phyloP scores from a whole-genome alignment of 2,797 vertebrate genomes.

The Anguilla anguilla region DNA sequence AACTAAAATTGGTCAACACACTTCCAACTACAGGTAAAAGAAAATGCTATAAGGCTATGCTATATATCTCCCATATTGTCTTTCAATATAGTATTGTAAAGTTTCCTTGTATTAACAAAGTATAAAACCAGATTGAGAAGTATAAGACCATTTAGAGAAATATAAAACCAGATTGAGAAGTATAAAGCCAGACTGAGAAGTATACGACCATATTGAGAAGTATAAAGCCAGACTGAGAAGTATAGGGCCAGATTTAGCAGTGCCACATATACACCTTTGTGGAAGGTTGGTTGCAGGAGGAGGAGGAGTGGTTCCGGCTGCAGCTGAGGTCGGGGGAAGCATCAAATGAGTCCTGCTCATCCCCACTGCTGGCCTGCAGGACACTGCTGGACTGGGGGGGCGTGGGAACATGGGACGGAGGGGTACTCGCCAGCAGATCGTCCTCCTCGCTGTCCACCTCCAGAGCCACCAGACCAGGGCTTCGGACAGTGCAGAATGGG shows the following conservation, averaged over 20 bases:
- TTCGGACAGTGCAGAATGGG: conserved; percentile 41
- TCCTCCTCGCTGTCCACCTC: conserved; percentile 82
- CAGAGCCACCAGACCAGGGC: conserved; percentile 86
- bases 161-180: no score
- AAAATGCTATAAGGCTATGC: not conserved
- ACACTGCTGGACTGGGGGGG: conserved; percentile 54
- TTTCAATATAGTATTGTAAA: no score
- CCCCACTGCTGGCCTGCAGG: conserved; percentile 58
- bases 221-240: no score
- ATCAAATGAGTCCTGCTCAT: conserved; percentile 62
- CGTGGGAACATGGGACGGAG: conserved; percentile 47
- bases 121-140: no score
- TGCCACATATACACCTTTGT: conserved; percentile 72
- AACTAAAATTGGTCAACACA: not conserved
- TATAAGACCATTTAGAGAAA: no score
- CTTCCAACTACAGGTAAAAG: not conserved
- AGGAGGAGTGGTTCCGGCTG: conserved; percentile 72
- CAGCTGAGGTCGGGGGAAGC: conserved; percentile 64
- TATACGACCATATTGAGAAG: no score
- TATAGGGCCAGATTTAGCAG: not conserved
- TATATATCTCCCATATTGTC: no score
- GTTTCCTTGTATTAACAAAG: no score
- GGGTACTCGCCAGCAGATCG: conserved; percentile 59
- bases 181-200: no score
- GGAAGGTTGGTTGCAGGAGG: conserved; percentile 63